Conservation (phyloP, 2,113 vertebrate species). For the Amblyopsis rosae region DNA sequence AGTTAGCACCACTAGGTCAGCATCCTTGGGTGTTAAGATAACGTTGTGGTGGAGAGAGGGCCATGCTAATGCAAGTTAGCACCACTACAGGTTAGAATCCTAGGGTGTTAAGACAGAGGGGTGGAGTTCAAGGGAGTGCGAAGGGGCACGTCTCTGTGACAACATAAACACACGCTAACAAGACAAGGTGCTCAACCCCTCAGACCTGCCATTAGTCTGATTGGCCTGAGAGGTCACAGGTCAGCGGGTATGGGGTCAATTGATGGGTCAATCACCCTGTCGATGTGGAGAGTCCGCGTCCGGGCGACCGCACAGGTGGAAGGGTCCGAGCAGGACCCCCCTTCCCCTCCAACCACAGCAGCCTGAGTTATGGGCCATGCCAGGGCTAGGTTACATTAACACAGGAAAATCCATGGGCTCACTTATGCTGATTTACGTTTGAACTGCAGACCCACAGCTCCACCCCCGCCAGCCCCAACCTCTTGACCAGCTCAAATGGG, state of each 20-base stretch:
- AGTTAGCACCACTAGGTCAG: no score
- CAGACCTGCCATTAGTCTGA: constrained; percentile 74
- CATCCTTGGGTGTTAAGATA: constrained; percentile 32
- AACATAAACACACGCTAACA: constrained; percentile 2
- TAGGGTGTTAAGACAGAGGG: constrained; percentile 23
- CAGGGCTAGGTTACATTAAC: constrained; percentile 68
- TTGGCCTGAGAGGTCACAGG: constrained; percentile 73
- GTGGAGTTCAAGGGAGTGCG: constrained; percentile 5
- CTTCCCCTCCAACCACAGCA: constrained; percentile 6
- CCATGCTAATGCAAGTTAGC: constrained; percentile 65
- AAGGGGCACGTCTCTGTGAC: background rate
- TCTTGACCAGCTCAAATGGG: constrained; percentile 60
- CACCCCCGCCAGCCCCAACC: constrained; percentile 28
- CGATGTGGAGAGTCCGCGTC: constrained; percentile 67
- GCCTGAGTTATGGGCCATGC: constrained; percentile 73
- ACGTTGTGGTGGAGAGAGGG: constrained; percentile 40
- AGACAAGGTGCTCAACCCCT: constrained; percentile 26
- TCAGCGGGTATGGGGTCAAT: constrained; percentile 59
- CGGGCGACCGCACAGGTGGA: constrained; percentile 45
- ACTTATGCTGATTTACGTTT: constrained; percentile 75
- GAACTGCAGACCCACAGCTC: constrained; percentile 16
- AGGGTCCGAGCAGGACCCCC: constrained; percentile 36
- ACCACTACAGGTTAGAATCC: constrained; percentile 65
- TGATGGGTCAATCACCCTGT: constrained; percentile 76
- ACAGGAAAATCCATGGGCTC: constrained; percentile 77